These are phyloP conservation scores for Ataeniobius toweri DNA, from an alignment of 2,797 vertebrate species.

Conservation along the genomic window DNA sequence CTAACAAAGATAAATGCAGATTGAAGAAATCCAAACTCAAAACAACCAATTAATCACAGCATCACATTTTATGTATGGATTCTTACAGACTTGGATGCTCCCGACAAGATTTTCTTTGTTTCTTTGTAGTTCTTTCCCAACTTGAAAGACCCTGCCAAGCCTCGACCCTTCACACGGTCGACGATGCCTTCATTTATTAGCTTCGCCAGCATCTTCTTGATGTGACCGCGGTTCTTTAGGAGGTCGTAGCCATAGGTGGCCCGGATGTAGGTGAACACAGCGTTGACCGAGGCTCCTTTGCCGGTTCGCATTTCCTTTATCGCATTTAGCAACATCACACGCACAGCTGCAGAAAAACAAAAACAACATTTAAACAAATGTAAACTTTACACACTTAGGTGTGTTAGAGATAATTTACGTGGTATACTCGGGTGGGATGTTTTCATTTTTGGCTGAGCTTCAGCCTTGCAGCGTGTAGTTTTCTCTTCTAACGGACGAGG, in stretches of 20 bases:
- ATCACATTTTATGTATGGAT: slow-evolving; percentile 12
- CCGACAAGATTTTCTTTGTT: slow-evolving; percentile 76
- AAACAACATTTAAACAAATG: background rate
- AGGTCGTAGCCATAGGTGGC: slow-evolving; percentile 89
- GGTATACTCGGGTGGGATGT: slow-evolving; percentile 89
- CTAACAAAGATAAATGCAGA: slow-evolving; percentile 43
- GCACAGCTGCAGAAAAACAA: slow-evolving; percentile 80
- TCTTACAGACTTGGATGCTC: slow-evolving; percentile 84
- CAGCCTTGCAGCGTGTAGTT: slow-evolving; percentile 71
- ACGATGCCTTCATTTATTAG: slow-evolving; percentile 89
- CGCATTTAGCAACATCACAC: slow-evolving; percentile 92
- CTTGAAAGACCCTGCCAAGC: slow-evolving; percentile 93
- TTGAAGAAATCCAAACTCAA: background rate
- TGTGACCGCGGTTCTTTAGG: slow-evolving; percentile 88
- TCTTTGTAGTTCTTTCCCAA: slow-evolving; percentile 95
- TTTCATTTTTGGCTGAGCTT: slow-evolving; percentile 87
- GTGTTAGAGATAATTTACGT: slow-evolving; percentile 15
- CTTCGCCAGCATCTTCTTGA: slow-evolving; percentile 89
- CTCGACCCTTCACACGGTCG: slow-evolving; percentile 92
- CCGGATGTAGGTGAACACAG: slow-evolving; percentile 91
- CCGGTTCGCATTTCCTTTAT: slow-evolving; percentile 92
- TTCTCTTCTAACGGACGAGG: slow-evolving; percentile 84
- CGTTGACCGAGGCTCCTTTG: slow-evolving; percentile 91
- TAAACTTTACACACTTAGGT: background rate
- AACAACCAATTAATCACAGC: background rate